phyloP scores from a whole-genome alignment of 2,113 vertebrate genomes.

The Grantiella picta region DNA sequence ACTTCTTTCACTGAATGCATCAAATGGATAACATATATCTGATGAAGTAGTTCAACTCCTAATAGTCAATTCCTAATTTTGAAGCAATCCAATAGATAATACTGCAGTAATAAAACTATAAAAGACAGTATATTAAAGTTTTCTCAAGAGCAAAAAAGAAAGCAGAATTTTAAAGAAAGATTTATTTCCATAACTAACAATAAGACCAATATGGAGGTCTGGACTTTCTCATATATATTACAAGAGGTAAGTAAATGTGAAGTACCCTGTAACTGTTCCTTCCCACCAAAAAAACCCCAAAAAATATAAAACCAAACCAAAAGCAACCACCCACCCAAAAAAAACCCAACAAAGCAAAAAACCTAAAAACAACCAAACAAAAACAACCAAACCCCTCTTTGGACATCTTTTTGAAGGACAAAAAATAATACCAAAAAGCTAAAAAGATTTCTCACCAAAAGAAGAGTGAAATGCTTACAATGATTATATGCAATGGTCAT shows the following conservation, averaged over 20 bases:
- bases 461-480: neutral
- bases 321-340: neutral
- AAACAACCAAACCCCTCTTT: neutral
- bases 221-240: neutral
- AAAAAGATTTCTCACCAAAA: neutral
- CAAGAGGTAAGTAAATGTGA: neutral
- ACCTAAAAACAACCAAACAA: neutral
- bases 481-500: neutral
- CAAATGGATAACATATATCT: neutral
- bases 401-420: neutral
- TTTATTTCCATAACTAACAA: neutral
- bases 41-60: neutral
- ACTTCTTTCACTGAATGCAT: neutral
- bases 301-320: neutral
- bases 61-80: neutral
- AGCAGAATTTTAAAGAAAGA: neutral
- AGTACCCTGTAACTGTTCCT: neutral
- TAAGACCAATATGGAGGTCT: neutral
- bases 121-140: neutral
- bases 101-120: neutral
- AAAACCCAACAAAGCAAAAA: neutral
- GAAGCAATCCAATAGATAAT: neutral
- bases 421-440: neutral
- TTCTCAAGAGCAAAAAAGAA: neutral
- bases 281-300: neutral